Conservation (phyloP, 2,113 vertebrate genomes). For the Rhipidura dahli region DNA sequence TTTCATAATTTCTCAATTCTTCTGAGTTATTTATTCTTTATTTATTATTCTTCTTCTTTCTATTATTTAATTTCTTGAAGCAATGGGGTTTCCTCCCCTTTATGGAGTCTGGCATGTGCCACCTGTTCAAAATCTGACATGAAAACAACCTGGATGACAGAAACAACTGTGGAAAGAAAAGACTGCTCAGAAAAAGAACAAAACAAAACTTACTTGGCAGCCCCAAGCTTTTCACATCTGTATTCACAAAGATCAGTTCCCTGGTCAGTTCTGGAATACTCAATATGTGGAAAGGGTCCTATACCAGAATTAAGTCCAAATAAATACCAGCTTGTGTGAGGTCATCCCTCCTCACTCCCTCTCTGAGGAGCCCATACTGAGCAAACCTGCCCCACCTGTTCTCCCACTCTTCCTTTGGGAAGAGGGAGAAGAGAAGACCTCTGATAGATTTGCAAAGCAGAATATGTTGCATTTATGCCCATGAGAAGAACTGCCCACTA, state of each 20-base stretch:
- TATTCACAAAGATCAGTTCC: background rate
- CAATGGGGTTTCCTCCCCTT: background rate
- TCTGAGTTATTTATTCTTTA: no score
- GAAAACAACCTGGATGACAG: background rate
- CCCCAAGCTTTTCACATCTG: background rate
- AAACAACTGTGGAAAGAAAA: background rate
- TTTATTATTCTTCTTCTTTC: no score
- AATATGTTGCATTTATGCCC: background rate
- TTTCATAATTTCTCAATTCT: background rate
- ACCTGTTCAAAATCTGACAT: background rate
- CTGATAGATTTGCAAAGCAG: background rate
- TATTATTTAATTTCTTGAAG: background rate
- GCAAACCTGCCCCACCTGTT: background rate
- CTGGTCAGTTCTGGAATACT: background rate
- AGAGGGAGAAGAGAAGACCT: background rate
- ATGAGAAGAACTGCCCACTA: background rate
- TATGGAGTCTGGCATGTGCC: background rate
- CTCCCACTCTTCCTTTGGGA: background rate
- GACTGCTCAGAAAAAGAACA: background rate
- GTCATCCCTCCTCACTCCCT: background rate
- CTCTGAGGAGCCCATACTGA: background rate
- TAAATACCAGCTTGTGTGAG: background rate
- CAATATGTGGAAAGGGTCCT: background rate
- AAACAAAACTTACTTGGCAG: background rate
- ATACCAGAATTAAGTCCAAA: background rate